These are phyloP conservation scores for Nemapogon koenigi DNA, from an alignment of 2,888 invertebrate genomes.

Conservation along the genomic window DNA sequence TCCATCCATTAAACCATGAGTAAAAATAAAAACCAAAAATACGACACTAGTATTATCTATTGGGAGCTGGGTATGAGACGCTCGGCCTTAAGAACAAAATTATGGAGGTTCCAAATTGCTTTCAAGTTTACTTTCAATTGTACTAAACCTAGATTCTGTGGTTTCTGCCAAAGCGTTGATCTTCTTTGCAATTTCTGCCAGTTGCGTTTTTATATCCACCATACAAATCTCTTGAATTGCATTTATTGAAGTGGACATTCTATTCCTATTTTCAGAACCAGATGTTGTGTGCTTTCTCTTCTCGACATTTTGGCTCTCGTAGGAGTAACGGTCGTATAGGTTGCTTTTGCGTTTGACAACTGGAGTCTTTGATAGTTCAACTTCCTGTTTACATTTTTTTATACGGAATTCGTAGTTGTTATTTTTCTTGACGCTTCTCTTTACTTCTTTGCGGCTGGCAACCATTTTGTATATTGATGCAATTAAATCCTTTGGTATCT, in stretches of 20 bases:
- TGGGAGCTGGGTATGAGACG: no score
- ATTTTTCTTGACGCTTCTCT: conserved; percentile 57
- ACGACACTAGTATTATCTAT: no score
- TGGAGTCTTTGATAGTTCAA: conserved; percentile 29
- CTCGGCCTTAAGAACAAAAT: no score
- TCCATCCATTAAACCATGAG: no score
- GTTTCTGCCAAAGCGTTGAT: conserved; percentile 42
- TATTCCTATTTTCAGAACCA: conserved; percentile 30
- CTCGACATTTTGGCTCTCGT: conserved; percentile 48
- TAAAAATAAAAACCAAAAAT: no score
- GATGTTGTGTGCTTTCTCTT: conserved; percentile 41
- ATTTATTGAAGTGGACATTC: conserved; percentile 42
- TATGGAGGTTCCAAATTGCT: no score
- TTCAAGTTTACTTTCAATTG: conserved; percentile 34
- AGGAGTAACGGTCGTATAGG: conserved; percentile 46
- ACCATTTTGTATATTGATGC: conserved; percentile 77
- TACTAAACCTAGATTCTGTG: conserved; percentile 32
- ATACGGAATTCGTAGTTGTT: conserved; percentile 52
- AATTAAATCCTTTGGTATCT: conserved; percentile 78
- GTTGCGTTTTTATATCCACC: conserved; percentile 51
- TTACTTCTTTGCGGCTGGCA: conserved; percentile 69
- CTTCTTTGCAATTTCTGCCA: conserved; percentile 43
- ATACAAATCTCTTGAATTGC: conserved; percentile 57
- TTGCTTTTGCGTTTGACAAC: conserved; percentile 52
- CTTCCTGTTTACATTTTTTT: conserved; percentile 33